phyloP scores from a whole-genome alignment of 35 echinoderm and acorn worm genomes.

The Lytechinus variegatus region DNA sequence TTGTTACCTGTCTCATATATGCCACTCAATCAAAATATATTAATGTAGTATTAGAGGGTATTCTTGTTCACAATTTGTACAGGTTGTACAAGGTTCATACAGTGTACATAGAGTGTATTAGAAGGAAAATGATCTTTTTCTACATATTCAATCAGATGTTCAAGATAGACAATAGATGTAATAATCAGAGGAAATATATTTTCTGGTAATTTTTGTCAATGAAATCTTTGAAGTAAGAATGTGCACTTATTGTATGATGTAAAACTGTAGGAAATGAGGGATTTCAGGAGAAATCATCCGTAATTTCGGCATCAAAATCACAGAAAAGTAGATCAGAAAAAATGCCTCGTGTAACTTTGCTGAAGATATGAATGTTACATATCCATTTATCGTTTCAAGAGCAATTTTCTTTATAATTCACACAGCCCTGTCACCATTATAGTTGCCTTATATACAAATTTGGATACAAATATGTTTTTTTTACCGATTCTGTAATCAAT shows the following conservation, averaged over 20 bases:
- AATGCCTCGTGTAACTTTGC: not conserved
- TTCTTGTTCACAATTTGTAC: not conserved
- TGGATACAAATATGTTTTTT: not conserved
- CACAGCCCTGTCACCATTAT: not conserved
- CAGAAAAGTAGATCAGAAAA: no score
- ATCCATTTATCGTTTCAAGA: not conserved
- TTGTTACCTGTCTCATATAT: not conserved
- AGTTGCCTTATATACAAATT: not conserved
- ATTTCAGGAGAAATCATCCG: not conserved
- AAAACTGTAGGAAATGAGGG: not conserved
- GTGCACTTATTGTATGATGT: not conserved
- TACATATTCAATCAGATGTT: not conserved
- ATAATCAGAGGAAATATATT: not conserved
- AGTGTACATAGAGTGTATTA: not conserved
- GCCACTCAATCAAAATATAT: not conserved
- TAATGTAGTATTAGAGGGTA: not conserved
- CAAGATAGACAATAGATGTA: not conserved
- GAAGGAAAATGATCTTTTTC: not conserved
- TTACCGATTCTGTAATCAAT: not conserved
- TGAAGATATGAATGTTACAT: not conserved
- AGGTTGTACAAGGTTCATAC: not conserved
- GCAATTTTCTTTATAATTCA: not conserved
- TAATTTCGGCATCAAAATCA: not conserved
- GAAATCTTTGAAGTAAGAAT: not conserved
- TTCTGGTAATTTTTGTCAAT: not conserved